phyloP scores from a whole-genome alignment of 2,113 vertebrate genomes.

The Ranitomeya imitator region DNA sequence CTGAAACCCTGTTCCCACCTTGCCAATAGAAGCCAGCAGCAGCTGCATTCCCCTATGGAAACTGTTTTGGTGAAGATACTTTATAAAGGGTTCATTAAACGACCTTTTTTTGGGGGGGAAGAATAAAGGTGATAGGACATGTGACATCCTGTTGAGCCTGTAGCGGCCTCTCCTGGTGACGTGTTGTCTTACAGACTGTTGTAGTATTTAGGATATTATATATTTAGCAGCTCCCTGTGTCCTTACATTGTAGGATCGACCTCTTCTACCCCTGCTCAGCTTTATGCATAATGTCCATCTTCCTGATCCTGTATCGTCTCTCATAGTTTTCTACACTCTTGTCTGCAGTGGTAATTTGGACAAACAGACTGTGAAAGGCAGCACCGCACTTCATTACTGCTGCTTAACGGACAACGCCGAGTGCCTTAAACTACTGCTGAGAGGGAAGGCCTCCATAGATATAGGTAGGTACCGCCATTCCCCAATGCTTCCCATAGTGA shows the following conservation, averaged over 20 bases:
- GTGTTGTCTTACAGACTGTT: background rate
- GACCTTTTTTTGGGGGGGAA: background rate
- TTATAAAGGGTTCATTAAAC: background rate
- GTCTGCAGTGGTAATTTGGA: conserved; percentile 84
- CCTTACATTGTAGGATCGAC: background rate
- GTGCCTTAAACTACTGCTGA: conserved; percentile 93
- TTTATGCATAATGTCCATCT: background rate
- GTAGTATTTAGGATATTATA: background rate
- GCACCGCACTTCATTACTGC: conserved; percentile 94
- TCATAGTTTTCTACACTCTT: background rate
- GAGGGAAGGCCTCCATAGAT: conserved; percentile 87
- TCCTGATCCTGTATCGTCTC: background rate
- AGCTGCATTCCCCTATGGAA: background rate
- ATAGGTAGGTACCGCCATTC: conserved; percentile 73
- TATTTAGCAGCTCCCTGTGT: background rate
- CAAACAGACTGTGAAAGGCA: conserved; percentile 87
- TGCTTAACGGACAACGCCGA: conserved; percentile 92
- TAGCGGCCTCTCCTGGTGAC: background rate
- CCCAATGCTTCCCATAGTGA: background rate
- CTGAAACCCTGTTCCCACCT: too few relatives aligned
- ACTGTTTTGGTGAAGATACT: background rate
- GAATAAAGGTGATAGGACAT: background rate
- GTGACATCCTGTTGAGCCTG: background rate
- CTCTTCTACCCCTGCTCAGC: background rate
- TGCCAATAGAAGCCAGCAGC: background rate